Conservation (phyloP, 2,888 invertebrate species). For the Ferrisia virgata region DNA sequence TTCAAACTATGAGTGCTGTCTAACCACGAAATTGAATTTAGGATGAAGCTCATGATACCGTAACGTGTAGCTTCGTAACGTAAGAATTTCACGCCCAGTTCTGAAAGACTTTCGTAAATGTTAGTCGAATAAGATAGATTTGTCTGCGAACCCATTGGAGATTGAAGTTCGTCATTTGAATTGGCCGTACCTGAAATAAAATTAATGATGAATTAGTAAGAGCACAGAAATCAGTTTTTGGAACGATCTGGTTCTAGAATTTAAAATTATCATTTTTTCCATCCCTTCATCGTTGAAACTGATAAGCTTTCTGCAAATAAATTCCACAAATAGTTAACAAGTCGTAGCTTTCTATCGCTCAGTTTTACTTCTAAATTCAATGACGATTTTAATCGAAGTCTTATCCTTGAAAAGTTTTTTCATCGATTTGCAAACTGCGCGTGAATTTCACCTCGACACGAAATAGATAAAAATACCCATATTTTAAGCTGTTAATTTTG, state of each 20-base stretch:
- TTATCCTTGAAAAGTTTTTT: neutral
- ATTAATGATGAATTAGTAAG: too few species aligned
- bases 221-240: too few species aligned
- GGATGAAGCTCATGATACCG: conserved; percentile 50
- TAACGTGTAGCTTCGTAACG: conserved; percentile 64
- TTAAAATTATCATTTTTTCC: too few species aligned
- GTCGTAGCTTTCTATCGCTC: too few species aligned
- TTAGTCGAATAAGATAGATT: conserved; percentile 25
- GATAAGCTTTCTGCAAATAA: too few species aligned
- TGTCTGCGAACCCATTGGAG: conserved; percentile 53
- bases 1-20: conserved; percentile 80
- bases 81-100: conserved; percentile 73
- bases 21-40: conserved; percentile 61
- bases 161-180: neutral
- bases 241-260: too few species aligned
- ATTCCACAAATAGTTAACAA: too few species aligned
- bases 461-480: neutral
- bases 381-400: neutral
- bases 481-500: too few species aligned
- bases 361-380: neutral
- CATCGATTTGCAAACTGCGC: neutral
- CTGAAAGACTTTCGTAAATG: conserved; percentile 72
- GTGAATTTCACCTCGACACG: neutral
- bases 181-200: neutral
- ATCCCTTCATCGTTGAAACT: too few species aligned